Conservation (phyloP, 2,888 invertebrate genomes). For the Tinea semifulvella region DNA sequence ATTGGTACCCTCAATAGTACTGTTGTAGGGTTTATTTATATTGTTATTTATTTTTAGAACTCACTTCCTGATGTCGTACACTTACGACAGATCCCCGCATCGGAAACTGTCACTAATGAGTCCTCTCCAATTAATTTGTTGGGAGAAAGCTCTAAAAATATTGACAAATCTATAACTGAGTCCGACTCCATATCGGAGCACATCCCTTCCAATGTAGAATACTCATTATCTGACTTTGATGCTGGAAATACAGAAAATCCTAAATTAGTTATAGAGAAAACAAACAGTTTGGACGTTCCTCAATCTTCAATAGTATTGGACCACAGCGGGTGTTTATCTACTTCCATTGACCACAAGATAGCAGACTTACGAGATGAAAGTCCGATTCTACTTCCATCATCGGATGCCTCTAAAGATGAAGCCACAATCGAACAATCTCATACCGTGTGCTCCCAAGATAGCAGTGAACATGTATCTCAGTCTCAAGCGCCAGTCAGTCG, state of each 20-base stretch:
- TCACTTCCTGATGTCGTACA: slow-evolving; percentile 61
- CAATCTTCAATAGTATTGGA: slow-evolving; percentile 27
- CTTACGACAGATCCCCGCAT: slow-evolving; percentile 39
- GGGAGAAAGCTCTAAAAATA: slow-evolving; percentile 21
- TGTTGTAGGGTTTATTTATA: slow-evolving; percentile 2
- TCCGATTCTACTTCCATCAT: slow-evolving; percentile 8
- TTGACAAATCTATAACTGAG: slow-evolving; percentile 30
- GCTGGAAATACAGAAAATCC: too few species aligned
- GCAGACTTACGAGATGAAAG: slow-evolving; percentile 30
- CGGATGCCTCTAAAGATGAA: slow-evolving; percentile 4
- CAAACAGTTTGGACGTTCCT: background rate
- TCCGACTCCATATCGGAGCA: slow-evolving; percentile 57
- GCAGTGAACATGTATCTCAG: slow-evolving; percentile 2
- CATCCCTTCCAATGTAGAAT: slow-evolving; percentile 46
- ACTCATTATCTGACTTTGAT: slow-evolving; percentile 38
- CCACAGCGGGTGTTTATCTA: slow-evolving; percentile 20
- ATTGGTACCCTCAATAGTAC: slow-evolving; percentile 17
- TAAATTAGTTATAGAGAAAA: slow-evolving; percentile 23
- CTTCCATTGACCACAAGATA: slow-evolving; percentile 30
- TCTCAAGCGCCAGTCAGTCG: background rate
- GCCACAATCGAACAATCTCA: background rate
- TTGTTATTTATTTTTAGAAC: slow-evolving; percentile 61
- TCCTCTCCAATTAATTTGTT: slow-evolving; percentile 14
- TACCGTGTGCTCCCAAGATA: background rate
- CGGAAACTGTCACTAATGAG: slow-evolving; percentile 28